phyloP scores from a whole-genome alignment of 2,113 vertebrate species.

The Myocastor coypus region DNA sequence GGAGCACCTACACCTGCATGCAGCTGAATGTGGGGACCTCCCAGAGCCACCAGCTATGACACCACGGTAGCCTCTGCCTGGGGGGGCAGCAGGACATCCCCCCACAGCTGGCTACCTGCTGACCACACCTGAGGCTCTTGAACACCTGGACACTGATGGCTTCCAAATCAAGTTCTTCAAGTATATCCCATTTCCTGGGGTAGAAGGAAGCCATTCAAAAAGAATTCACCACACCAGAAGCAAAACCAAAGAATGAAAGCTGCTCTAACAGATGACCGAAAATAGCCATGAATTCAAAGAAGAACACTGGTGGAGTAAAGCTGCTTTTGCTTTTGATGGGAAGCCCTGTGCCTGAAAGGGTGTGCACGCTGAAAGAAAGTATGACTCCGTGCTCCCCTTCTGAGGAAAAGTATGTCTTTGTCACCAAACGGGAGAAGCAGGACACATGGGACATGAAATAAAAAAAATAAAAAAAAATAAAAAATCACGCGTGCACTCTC shows the following conservation, averaged over 20 bases:
- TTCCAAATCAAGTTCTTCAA: constrained; percentile 2
- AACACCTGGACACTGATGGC: background rate
- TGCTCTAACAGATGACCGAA: constrained; percentile 44
- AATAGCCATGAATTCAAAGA: constrained; percentile 9
- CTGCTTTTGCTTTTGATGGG: background rate
- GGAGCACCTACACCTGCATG: background rate
- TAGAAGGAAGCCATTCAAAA: constrained; percentile 53
- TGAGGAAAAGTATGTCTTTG: background rate
- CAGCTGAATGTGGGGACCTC: background rate
- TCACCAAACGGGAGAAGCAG: constrained; percentile 1
- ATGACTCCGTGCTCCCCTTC: background rate
- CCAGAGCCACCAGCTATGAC: background rate
- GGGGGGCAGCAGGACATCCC: too few species aligned
- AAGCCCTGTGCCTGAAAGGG: background rate
- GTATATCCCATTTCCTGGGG: background rate
- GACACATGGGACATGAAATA: background rate
- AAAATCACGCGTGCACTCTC: background rate
- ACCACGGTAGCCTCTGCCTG: background rate
- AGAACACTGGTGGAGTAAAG: background rate
- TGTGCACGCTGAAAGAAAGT: background rate
- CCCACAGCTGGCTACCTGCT: background rate
- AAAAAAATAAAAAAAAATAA: background rate
- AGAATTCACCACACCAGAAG: background rate
- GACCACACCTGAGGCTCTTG: background rate
- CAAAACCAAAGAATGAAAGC: background rate